A percentile compares a stretch with the other conserved stretches of the same genome.
phyloP scores from a whole-genome alignment of 2,113 vertebrate species.

The Mola mola region DNA sequence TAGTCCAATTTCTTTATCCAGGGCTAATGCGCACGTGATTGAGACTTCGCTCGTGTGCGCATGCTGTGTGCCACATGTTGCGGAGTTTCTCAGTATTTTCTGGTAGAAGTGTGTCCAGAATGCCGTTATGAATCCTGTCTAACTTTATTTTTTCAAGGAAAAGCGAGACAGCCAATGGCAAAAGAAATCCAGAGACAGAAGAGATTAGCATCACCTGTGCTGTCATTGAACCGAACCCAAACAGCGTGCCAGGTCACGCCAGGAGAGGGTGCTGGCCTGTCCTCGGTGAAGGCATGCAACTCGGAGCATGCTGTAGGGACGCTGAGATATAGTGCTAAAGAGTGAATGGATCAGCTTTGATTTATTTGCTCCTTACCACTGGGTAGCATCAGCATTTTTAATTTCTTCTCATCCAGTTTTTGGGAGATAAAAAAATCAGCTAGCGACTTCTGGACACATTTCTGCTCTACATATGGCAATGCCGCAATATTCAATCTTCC shows the following conservation, averaged over 20 bases:
- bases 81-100: slow-evolving; percentile 31
- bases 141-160: slow-evolving; percentile 59
- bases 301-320: slow-evolving; percentile 40
- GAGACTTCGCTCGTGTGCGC: background rate
- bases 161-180: slow-evolving; percentile 63
- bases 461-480: slow-evolving; percentile 11
- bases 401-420: background rate
- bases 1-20: background rate
- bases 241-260: slow-evolving; percentile 60
- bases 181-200: slow-evolving; percentile 71
- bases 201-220: slow-evolving; percentile 74
- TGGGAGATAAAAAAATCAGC: background rate
- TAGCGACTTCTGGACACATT: background rate
- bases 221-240: slow-evolving; percentile 66
- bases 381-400: slow-evolving; percentile 17
- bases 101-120: slow-evolving; percentile 19
- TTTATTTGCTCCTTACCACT: slow-evolving; percentile 30
- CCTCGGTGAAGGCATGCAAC: slow-evolving; percentile 26
- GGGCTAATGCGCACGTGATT: background rate
- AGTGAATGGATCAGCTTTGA: slow-evolving; percentile 42
- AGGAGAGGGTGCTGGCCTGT: slow-evolving; percentile 48
- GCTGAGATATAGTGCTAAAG: slow-evolving; percentile 43
- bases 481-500: slow-evolving; percentile 6
- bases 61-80: slow-evolving; percentile 6
- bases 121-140: slow-evolving; percentile 66